A percentile compares a stretch with the other conserved stretches of the same genome.
Evolutionary conservation across 2,797 vertebrate genomes (phyloP).

Genomic region (Rhabdophis nuchalis): DNA sequence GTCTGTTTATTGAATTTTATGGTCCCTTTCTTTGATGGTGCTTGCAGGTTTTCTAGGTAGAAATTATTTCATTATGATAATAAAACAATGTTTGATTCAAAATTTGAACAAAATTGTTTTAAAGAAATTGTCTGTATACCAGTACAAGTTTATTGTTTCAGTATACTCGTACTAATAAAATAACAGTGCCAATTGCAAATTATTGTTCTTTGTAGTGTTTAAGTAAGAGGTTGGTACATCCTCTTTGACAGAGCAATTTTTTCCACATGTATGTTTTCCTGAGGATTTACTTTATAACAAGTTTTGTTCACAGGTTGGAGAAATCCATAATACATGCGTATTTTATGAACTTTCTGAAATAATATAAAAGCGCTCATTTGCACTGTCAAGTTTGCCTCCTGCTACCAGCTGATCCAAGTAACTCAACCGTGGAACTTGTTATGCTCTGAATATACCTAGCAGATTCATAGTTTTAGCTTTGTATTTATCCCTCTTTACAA

Average conservation of each 20-base stretch:
- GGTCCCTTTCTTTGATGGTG: slow-evolving; percentile 97
- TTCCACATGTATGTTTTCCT: fast-evolving
- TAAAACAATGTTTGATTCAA: slow-evolving; percentile 95
- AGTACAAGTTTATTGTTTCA: slow-evolving; percentile 91
- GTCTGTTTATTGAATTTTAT: slow-evolving; percentile 96
- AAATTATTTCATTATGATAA: slow-evolving; percentile 97
- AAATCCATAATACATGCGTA: fast-evolving
- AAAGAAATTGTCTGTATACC: slow-evolving; percentile 93
- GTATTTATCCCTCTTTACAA: not conserved
- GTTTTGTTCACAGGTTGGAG: not conserved
- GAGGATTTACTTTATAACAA: fast-evolving
- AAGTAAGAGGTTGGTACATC: not conserved
- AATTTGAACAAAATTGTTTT: slow-evolving; percentile 95
- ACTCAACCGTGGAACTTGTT: not conserved
- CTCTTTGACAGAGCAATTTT: not conserved
- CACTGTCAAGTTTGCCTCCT: fast-evolving
- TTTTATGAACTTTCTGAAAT: slow-evolving; percentile 25
- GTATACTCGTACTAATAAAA: slow-evolving; percentile 96
- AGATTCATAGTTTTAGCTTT: not conserved
- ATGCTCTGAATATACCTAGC: not conserved
- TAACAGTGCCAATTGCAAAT: slow-evolving; percentile 88
- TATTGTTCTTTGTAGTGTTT: slow-evolving; percentile 47
- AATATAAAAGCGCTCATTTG: not conserved
- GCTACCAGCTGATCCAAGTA: fast-evolving
- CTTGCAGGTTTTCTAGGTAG: slow-evolving; percentile 97